Evolutionary conservation across 1,140 invertebrate genomes (phyloP).

Genomic region (Papilio dardanus): DNA sequence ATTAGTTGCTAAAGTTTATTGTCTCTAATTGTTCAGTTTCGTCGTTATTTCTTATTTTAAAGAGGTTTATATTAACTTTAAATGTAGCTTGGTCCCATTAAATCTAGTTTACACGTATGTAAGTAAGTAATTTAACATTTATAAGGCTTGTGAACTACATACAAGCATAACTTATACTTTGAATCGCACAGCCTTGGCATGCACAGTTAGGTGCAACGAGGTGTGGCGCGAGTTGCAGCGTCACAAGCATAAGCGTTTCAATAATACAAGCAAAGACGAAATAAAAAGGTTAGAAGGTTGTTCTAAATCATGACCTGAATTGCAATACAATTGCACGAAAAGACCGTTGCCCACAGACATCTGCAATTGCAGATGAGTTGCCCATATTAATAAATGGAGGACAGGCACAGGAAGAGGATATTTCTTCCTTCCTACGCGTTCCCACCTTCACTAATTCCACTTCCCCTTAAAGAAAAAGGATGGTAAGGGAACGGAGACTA

Average conservation of each 20-base stretch:
- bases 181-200: not conserved
- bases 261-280: not conserved
- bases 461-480: too few relatives aligned
- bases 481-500: too few relatives aligned
- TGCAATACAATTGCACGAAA: not conserved
- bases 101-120: not conserved
- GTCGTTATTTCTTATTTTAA: not conserved
- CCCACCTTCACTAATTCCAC: too few relatives aligned
- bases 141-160: not conserved
- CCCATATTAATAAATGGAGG: too few relatives aligned
- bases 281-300: not conserved
- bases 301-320: not conserved
- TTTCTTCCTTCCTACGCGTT: too few relatives aligned
- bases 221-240: constrained; percentile 1
- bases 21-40: not conserved
- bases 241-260: not conserved
- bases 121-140: not conserved
- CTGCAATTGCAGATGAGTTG: too few relatives aligned
- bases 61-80: not conserved
- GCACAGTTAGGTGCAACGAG: not conserved
- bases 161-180: not conserved
- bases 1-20: not conserved
- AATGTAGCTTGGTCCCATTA: not conserved
- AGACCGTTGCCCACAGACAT: too few relatives aligned
- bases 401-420: too few relatives aligned